Conservation (phyloP, 2,113 vertebrate genomes). For the Xiphophorus hellerii region DNA sequence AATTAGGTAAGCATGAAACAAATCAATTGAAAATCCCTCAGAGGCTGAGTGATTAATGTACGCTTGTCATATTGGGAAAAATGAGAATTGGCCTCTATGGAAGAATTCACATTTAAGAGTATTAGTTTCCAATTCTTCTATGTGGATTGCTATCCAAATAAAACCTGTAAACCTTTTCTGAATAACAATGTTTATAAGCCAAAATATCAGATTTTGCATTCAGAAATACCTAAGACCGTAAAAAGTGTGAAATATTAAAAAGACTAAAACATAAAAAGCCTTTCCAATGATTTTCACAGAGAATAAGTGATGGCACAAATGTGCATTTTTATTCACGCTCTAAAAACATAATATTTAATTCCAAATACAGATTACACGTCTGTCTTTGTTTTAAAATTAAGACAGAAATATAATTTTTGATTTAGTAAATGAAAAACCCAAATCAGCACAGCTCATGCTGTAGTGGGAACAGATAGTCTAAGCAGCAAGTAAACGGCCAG, state of each 20-base stretch:
- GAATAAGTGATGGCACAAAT: not conserved
- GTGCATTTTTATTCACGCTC: too few relatives aligned
- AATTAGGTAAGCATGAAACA: conserved; percentile 37
- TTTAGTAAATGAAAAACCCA: too few relatives aligned
- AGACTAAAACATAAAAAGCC: too few relatives aligned
- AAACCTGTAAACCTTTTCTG: not conserved
- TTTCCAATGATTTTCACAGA: not conserved
- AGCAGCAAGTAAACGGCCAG: too few relatives aligned
- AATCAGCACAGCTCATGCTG: too few relatives aligned
- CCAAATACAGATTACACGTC: too few relatives aligned
- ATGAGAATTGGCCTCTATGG: not conserved
- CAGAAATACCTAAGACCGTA: not conserved
- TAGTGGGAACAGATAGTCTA: too few relatives aligned
- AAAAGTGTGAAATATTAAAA: not conserved
- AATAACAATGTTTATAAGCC: conserved; percentile 1
- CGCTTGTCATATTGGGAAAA: conserved; percentile 17
- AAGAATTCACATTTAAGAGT: conserved; percentile 35
- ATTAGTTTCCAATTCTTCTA: conserved; percentile 3
- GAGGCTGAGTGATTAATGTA: conserved; percentile 39
- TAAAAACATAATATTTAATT: too few relatives aligned
- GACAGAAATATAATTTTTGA: too few relatives aligned
- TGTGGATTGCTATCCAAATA: not conserved
- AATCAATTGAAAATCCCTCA: conserved; percentile 21
- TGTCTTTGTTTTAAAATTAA: too few relatives aligned
- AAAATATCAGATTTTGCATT: not conserved